Base-by-base conservation (phyloP, 2,888 invertebrate species). In the Corythucha ciliata region DNA sequence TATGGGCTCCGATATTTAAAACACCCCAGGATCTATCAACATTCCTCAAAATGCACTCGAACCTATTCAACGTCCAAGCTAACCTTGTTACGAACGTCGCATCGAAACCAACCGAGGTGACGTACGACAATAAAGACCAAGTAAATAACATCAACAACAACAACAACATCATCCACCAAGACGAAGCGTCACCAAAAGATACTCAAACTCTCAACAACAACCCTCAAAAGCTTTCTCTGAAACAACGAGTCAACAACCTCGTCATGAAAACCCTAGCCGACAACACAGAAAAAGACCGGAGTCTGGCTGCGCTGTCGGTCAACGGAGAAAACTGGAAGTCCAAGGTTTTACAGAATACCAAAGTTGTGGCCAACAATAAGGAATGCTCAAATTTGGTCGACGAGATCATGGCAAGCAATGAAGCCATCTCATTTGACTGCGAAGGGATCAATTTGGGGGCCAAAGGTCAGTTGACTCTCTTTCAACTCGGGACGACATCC, bases 381-480 rank as follows among this genome's bases (percentile, higher is more conserved):
- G 89, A 90, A 64, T 82, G 86, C 66, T 73, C 80, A 34, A 77
- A 82, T 63, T 75, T 90, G 53, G 77, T 69, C 3, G 66, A 67
- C 18, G 66, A 67, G 25, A 64, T 72, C 18, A 54, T 69, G 46
- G 55, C 48, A 34, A 33, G 45, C 26, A 51, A 53, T 18, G 48
- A 55, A 26, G 57, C 57, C 4, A 75, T 93, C 20, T 87, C 89
- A 0, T 79, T 93, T 63, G 93, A 93, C 67, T 90, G 90, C 62
- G 93, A 94, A 71, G 91, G 93, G 14, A 86, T 93, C 48, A 92
- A 91, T 69, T 73, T 93, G 55, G 93, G 93, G 20, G 73, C 82
- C 1, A 89, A 88, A 66, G 92, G 92, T 16, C 84, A 87, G 61
- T 72, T 93, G 55, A 91, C 92, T 2, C 70, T 93, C 44, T 78